phyloP scores from a whole-genome alignment of 2,888 invertebrate genomes.

The Odontocerum albicorne region DNA sequence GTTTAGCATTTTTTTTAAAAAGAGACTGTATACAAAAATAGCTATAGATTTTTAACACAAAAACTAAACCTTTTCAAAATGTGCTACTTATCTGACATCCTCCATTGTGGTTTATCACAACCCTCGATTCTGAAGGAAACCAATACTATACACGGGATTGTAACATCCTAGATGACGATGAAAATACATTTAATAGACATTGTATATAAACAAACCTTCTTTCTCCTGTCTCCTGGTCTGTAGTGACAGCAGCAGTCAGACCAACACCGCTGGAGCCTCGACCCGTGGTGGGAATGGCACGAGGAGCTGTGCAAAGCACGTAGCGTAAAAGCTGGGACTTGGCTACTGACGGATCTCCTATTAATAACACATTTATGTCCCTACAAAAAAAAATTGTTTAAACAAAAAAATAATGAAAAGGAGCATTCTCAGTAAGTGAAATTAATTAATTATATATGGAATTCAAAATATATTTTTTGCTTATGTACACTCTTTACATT shows the following conservation, averaged over 20 bases:
- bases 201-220: constrained; percentile 50
- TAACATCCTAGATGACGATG: neutral
- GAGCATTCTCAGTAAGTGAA: too few species aligned
- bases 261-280: constrained; percentile 98
- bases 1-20: too few species aligned
- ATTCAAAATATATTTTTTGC: too few species aligned
- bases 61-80: too few species aligned
- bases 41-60: too few species aligned
- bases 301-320: constrained; percentile 90
- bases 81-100: neutral
- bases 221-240: constrained; percentile 91
- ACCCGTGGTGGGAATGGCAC: constrained; percentile 97
- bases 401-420: too few species aligned
- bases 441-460: too few species aligned
- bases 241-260: constrained; percentile 96
- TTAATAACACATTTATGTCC: constrained; percentile 87
- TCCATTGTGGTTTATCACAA: neutral
- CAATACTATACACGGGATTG: neutral
- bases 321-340: constrained; percentile 95
- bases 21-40: too few species aligned
- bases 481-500: too few species aligned
- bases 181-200: neutral
- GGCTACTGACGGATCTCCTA: constrained; percentile 98
- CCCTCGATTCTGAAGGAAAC: neutral
- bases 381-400: constrained; percentile 40